Evolutionary conservation across 2,888 invertebrate genomes (phyloP).

Genomic region (Heliconius erato): DNA sequence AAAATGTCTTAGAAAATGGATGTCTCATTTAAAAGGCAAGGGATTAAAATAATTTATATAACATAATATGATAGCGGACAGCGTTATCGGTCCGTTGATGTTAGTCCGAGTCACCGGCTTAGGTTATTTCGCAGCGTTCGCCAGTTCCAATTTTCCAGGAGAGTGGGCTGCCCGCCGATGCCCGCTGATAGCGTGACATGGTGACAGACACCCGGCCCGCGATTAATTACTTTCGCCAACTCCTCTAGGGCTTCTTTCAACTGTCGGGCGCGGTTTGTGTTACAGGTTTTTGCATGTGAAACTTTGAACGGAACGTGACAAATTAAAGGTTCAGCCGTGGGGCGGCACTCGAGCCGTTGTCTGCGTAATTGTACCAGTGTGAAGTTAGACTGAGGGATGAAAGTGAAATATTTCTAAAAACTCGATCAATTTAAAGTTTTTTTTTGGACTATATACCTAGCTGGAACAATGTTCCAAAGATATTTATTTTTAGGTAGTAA

Average conservation of each 20-base stretch:
- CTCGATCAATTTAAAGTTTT: slow-evolving; percentile 24
- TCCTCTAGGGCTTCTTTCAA: slow-evolving; percentile 76
- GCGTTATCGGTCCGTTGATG: slow-evolving; percentile 29
- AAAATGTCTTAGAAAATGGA: not conserved
- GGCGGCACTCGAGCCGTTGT: slow-evolving; percentile 53
- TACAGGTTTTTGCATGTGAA: slow-evolving; percentile 67
- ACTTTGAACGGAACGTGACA: slow-evolving; percentile 56
- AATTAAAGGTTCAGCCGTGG: slow-evolving; percentile 52
- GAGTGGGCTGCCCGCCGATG: slow-evolving; percentile 72
- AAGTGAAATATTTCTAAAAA: slow-evolving; percentile 37
- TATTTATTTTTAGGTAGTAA: not conserved
- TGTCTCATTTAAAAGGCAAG: not conserved
- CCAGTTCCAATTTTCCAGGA: slow-evolving; percentile 79
- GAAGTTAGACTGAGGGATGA: slow-evolving; percentile 43
- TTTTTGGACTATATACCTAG: not conserved
- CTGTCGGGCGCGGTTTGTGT: slow-evolving; percentile 72
- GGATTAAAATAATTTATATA: slow-evolving; percentile 22
- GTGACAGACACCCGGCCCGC: slow-evolving; percentile 70
- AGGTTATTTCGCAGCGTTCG: slow-evolving; percentile 74
- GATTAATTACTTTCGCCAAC: slow-evolving; percentile 82
- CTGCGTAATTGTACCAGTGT: slow-evolving; percentile 53
- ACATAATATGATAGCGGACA: slow-evolving; percentile 12
- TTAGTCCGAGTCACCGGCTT: slow-evolving; percentile 52
- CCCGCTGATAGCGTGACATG: slow-evolving; percentile 77
- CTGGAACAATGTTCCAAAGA: not conserved